phyloP scores from a whole-genome alignment of 2,888 invertebrate species.

The Selenia dentaria region DNA sequence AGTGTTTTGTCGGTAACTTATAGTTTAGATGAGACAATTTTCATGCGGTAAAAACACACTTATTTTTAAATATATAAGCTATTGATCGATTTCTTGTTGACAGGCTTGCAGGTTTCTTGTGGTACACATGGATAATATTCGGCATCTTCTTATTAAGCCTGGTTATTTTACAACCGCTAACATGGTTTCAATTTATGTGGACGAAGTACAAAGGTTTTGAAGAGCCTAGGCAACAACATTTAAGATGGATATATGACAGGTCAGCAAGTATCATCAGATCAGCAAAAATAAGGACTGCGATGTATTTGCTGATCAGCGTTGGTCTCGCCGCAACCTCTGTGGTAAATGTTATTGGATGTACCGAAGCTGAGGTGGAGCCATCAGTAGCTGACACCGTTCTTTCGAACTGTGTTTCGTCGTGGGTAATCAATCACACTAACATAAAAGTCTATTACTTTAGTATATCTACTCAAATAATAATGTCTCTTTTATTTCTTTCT shows the following conservation, averaged over 20 bases:
- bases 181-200: conserved; percentile 92
- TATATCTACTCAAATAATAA: too few species aligned
- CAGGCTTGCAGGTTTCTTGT: conserved; percentile 61
- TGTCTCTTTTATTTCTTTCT: conserved; percentile 6
- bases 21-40: too few species aligned
- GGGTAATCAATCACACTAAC: conserved; percentile 68
- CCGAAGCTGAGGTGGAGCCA: conserved; percentile 51
- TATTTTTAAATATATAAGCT: too few species aligned
- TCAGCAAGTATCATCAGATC: conserved; percentile 87
- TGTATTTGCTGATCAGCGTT: conserved; percentile 88
- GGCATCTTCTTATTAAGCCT: conserved; percentile 48
- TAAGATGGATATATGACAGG: conserved; percentile 85
- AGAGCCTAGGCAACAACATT: conserved; percentile 79
- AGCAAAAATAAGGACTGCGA: conserved; percentile 83
- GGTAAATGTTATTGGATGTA: conserved; percentile 84
- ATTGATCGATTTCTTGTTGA: too few species aligned
- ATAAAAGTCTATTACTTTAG: too few species aligned
- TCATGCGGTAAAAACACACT: too few species aligned
- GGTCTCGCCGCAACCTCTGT: conserved; percentile 87
- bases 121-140: conserved; percentile 61
- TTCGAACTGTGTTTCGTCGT: conserved; percentile 78
- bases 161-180: conserved; percentile 86
- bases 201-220: conserved; percentile 73
- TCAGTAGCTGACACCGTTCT: conserved; percentile 49
- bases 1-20: too few species aligned